These are phyloP conservation scores for Dromiciops gliroides DNA, from an alignment of 2,113 vertebrate species.

Conservation along the genomic window DNA sequence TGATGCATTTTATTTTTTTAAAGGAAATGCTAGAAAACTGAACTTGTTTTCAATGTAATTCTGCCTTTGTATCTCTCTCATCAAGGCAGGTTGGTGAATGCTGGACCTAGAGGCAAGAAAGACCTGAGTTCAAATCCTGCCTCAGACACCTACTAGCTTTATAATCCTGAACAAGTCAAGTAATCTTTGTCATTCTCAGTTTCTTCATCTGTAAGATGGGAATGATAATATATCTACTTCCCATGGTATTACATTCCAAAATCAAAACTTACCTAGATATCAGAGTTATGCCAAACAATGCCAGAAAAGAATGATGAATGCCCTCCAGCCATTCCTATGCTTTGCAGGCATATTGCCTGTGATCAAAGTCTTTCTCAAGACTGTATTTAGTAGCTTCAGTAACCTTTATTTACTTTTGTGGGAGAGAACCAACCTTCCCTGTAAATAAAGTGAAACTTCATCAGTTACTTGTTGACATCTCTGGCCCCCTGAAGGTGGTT, in stretches of 20 bases:
- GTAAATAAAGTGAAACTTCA: not conserved
- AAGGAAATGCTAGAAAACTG: no score
- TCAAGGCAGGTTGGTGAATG: no score
- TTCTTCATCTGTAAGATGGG: no score
- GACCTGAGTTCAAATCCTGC: no score
- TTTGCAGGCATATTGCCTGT: not conserved
- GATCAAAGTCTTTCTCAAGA: not conserved
- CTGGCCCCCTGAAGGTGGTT: not conserved
- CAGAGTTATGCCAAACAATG: not conserved
- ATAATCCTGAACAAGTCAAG: no score
- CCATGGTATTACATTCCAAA: not conserved
- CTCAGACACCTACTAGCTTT: no score
- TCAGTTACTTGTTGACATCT: not conserved
- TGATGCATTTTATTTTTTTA: no score
- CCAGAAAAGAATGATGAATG: not conserved
- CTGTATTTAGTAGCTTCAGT: not conserved
- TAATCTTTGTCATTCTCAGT: no score
- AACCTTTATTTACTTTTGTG: not conserved
- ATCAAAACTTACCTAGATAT: not conserved
- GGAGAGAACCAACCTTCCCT: not conserved
- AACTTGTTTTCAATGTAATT: no score
- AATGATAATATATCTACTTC: not conserved
- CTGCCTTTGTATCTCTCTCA: no score
- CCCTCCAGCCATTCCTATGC: not conserved
- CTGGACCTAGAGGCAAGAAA: no score